These are phyloP conservation scores for Tetragnatha montana DNA, from an alignment of 2,888 invertebrate genomes.

Conservation along the genomic window DNA sequence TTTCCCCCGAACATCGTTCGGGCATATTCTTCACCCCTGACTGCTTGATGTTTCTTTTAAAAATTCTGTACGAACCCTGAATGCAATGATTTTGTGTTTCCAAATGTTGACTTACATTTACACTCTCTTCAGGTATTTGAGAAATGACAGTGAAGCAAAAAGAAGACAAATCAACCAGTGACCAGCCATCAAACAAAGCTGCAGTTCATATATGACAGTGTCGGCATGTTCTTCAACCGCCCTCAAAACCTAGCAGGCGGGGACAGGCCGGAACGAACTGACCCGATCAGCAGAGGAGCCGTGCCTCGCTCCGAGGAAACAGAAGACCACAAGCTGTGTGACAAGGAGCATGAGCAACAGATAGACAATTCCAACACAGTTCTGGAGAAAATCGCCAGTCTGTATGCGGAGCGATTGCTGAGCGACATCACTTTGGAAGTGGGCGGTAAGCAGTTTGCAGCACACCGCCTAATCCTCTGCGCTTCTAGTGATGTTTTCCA, in stretches of 20 bases:
- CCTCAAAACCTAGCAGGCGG: slow-evolving; percentile 39
- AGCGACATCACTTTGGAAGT: slow-evolving; percentile 92
- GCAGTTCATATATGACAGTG: background rate
- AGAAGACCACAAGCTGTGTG: slow-evolving; percentile 69
- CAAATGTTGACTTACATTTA: too few species aligned
- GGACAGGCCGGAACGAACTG: slow-evolving; percentile 14
- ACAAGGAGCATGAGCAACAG: slow-evolving; percentile 77
- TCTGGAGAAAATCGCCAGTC: slow-evolving; percentile 86
- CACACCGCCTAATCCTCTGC: slow-evolving; percentile 92
- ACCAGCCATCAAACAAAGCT: background rate
- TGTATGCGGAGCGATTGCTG: slow-evolving; percentile 91
- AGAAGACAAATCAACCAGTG: background rate
- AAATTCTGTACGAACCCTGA: too few species aligned
- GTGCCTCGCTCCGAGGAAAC: slow-evolving; percentile 28
- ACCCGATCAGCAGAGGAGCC: slow-evolving; percentile 16
- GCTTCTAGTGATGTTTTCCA: slow-evolving; percentile 97
- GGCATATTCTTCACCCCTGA: too few species aligned
- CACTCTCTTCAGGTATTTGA: background rate
- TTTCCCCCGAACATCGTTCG: too few species aligned
- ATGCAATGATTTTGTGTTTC: too few species aligned
- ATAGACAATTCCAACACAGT: slow-evolving; percentile 90
- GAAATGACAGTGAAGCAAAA: background rate
- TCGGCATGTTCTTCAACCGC: slow-evolving; percentile 59
- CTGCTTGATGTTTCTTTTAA: too few species aligned
- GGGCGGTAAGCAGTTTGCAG: slow-evolving; percentile 87